Evolutionary conservation across 1,140 invertebrate genomes (phyloP).

Genomic region (Elymnias hypermnestra): DNA sequence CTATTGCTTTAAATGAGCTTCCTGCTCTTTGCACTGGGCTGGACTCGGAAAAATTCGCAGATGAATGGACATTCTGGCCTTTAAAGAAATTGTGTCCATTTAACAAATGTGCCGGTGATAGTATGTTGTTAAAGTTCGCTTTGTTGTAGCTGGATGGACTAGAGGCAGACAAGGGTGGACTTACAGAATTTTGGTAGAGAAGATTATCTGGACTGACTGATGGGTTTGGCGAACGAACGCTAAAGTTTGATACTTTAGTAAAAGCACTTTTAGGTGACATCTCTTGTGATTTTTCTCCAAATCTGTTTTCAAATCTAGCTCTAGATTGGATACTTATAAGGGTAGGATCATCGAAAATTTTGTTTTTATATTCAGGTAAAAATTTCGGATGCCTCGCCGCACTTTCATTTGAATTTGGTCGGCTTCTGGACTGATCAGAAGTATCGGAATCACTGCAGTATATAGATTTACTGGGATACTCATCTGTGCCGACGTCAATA

Average conservation of each 20-base stretch:
- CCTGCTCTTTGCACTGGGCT: conserved; percentile 31
- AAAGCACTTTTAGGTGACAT: conserved; percentile 83
- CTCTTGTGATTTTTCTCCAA: conserved; percentile 50
- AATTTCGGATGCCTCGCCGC: conserved; percentile 61
- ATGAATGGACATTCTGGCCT: conserved; percentile 64
- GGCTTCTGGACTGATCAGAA: conserved; percentile 67
- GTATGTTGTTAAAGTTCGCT: conserved; percentile 56
- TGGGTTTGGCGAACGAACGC: conserved; percentile 77
- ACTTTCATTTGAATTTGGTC: conserved; percentile 72
- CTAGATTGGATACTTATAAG: conserved; percentile 74
- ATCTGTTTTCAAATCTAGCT: conserved; percentile 65
- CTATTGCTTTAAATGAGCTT: conserved; percentile 45
- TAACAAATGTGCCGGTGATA: conserved; percentile 66
- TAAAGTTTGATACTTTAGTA: conserved; percentile 82
- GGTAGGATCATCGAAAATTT: conserved; percentile 78
- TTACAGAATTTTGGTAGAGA: conserved; percentile 85
- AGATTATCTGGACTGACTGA: conserved; percentile 85
- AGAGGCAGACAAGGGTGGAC: conserved; percentile 79
- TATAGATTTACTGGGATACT: conserved; percentile 69
- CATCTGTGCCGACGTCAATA: conserved; percentile 75
- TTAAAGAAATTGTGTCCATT: conserved; percentile 77
- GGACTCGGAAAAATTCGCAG: conserved; percentile 71
- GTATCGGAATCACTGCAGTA: conserved; percentile 73
- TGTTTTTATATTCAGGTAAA: conserved; percentile 75
- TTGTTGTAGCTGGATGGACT: conserved; percentile 70